Base-by-base conservation (phyloP, 30 jellyfish, hydroid and myxozoan species). In the Cassiopea xamachana region DNA sequence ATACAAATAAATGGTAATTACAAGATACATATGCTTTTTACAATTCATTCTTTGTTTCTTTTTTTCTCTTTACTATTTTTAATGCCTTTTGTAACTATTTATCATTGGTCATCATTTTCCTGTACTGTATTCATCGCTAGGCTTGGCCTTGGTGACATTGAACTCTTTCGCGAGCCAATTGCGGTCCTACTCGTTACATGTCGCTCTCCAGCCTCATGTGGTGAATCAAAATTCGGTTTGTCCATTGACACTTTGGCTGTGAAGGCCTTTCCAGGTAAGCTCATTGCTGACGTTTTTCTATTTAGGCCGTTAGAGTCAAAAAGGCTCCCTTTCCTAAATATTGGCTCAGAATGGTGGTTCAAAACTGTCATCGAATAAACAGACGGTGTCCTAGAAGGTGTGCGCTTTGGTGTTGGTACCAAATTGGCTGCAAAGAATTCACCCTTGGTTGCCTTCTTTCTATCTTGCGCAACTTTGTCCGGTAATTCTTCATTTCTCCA, bases 171-270 rank as follows among this genome's bases (percentile, higher is more conserved):
- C 7, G 89, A 80, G 61, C 47, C 48, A 75, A 6, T 12, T 2
- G 89, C 60, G n/a, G 46, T n/a, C 39, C 89, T 60, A 7, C 80
- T 80, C 2, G 67, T 48, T 12, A 1, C 55, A 45, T 48, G 51
- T 79, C 69, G 10, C 12, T 39, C 58, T 47, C 48, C 77, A 1
- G 92, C 77, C 51, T 84, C 85, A 14, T 27, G 76, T 5, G 85
- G 78, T n/a, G 44, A 84, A 84, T 55, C 92, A 18, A 55, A 70
- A 69, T 71, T 70, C 39, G 78, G 85, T 9, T 19, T n/a, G 51
- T 73, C 85, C 39, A 48, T 72, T 47, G 92, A 84, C 60, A 69
- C 92, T 50, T 47, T 84, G 15, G 77, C 27, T 19, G 16, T 18
- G 43, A 46, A 8, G 9, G 46, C 49, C 58, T 75, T 48, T 48